phyloP scores from a whole-genome alignment of 2,113 vertebrate species.

The Gavialis gangeticus region DNA sequence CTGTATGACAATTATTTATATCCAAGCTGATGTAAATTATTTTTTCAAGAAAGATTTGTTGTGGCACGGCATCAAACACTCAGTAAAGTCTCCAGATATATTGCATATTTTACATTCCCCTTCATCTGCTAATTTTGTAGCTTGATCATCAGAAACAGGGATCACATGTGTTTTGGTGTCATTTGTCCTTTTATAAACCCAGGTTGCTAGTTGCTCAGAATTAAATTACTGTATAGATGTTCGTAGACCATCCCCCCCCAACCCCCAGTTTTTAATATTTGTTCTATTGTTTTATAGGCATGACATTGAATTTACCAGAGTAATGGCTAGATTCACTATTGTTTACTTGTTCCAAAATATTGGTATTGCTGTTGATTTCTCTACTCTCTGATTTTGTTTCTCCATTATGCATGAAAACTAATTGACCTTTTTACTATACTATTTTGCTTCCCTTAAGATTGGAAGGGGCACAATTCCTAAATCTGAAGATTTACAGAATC shows the following conservation, averaged over 20 bases:
- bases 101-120: conserved; percentile 31
- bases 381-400: background rate
- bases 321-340: background rate
- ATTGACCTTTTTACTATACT: background rate
- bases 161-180: background rate
- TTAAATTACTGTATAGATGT: background rate
- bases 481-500: background rate
- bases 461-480: background rate
- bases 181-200: background rate
- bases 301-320: background rate
- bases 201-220: conserved; percentile 14
- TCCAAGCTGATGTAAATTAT: conserved; percentile 42
- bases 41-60: conserved; percentile 48
- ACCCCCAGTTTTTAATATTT: background rate
- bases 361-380: background rate
- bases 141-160: conserved; percentile 3
- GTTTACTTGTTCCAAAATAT: background rate
- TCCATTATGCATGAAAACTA: background rate
- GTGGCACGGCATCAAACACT: conserved; percentile 44
- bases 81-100: conserved; percentile 39
- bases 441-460: background rate
- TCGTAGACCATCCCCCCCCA: background rate
- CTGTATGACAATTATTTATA: conserved; percentile 43
- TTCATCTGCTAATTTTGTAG: conserved; percentile 19
- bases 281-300: background rate